Conservation (phyloP, 2,113 vertebrate genomes). For the Illadopsis cleaveri region DNA sequence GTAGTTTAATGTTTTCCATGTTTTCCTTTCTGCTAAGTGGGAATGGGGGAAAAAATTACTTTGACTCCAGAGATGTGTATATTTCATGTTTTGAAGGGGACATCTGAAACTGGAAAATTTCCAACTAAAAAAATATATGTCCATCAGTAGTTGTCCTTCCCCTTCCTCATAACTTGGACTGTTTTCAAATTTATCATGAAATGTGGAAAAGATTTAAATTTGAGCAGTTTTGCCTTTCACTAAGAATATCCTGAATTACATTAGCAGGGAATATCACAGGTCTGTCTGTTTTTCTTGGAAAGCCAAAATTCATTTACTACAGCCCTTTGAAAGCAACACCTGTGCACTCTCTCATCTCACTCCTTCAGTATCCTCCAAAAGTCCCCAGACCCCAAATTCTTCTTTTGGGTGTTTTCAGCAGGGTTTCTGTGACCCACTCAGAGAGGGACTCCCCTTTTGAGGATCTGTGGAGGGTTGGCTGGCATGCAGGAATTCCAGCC, state of each 20-base stretch:
- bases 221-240: not conserved
- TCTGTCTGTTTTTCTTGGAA: not conserved
- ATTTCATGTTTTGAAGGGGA: not conserved
- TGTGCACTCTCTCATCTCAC: not conserved
- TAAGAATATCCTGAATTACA: not conserved
- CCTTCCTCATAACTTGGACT: not conserved
- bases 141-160: not conserved
- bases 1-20: not conserved
- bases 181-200: not conserved
- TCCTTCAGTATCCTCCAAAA: not conserved
- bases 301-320: not conserved
- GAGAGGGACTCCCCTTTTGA: not conserved
- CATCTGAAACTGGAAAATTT: not conserved
- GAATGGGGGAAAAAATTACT: fast-evolving
- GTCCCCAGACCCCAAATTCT: not conserved
- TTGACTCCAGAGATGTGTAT: not conserved
- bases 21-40: not conserved
- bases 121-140: not conserved
- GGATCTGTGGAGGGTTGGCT: not conserved
- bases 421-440: not conserved
- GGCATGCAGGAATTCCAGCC: not conserved
- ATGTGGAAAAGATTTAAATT: not conserved
- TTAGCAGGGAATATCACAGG: not conserved
- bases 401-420: not conserved
- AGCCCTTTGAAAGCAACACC: not conserved